phyloP scores from a whole-genome alignment of 2,888 invertebrate genomes.

The Watsonalla cultraria region DNA sequence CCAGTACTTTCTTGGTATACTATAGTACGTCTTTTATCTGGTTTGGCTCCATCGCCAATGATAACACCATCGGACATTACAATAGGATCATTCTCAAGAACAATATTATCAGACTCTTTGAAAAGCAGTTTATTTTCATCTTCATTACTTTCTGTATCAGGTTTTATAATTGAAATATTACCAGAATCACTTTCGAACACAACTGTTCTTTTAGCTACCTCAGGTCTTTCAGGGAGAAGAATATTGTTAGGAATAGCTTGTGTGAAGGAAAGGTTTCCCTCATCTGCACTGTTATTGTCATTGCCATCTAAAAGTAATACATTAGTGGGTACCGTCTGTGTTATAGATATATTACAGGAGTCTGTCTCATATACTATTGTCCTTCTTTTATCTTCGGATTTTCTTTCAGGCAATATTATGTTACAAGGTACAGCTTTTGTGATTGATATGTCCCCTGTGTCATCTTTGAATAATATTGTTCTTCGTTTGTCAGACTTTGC shows the following conservation, averaged over 20 bases:
- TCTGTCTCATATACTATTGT: not conserved
- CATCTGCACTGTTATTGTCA: not conserved
- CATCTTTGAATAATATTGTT: slow-evolving; percentile 13
- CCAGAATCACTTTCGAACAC: not conserved
- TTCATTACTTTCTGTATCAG: slow-evolving; percentile 4
- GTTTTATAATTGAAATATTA: not conserved
- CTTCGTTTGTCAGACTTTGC: slow-evolving; percentile 5
- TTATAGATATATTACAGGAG: not conserved
- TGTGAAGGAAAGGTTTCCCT: slow-evolving; percentile 21
- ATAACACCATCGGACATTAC: not conserved
- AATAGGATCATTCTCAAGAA: slow-evolving; percentile 10
- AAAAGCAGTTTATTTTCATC: not conserved
- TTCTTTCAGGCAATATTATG: not conserved
- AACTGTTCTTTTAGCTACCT: not conserved
- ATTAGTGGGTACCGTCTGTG: not conserved
- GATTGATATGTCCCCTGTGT: slow-evolving; percentile 11
- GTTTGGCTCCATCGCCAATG: not conserved
- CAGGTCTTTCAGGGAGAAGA: slow-evolving; percentile 1
- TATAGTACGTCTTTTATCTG: not conserved
- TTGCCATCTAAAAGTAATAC: not conserved
- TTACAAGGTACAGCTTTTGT: slow-evolving; percentile 6
- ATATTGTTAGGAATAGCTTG: slow-evolving; percentile 14
- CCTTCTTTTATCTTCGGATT: slow-evolving; percentile 2
- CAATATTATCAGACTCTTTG: not conserved
- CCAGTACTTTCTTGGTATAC: slow-evolving; percentile 12